Evolutionary conservation across 2,888 invertebrate genomes (phyloP).

Genomic region (Cantharis lateralis): DNA sequence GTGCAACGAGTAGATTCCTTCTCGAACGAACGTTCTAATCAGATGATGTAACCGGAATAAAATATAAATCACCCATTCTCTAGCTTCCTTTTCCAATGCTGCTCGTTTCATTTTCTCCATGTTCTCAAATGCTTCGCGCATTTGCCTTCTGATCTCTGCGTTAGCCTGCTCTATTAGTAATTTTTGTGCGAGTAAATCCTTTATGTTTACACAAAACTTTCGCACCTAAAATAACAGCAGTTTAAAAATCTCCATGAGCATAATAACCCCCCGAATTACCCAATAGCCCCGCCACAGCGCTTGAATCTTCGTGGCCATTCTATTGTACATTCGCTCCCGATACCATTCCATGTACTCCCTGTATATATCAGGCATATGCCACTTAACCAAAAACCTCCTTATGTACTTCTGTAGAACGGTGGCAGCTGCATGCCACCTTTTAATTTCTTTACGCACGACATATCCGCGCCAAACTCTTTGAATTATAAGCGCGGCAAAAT

Average conservation of each 20-base stretch:
- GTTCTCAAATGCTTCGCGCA: constrained; percentile 28
- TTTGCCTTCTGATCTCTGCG: constrained; percentile 27
- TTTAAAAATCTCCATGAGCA: neutral
- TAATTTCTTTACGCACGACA: constrained; percentile 39
- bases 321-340: constrained; percentile 34
- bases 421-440: constrained; percentile 40
- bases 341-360: constrained; percentile 26
- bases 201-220: constrained; percentile 17
- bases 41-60: constrained; percentile 54
- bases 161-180: constrained; percentile 31
- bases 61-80: constrained; percentile 44
- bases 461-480: constrained; percentile 49
- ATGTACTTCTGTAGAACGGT: constrained; percentile 47
- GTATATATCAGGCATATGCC: constrained; percentile 36
- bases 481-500: constrained; percentile 47
- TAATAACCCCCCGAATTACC: constrained; percentile 33
- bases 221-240: constrained; percentile 4
- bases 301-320: constrained; percentile 50
- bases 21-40: constrained; percentile 42
- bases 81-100: constrained; percentile 38
- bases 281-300: constrained; percentile 49
- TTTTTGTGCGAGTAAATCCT: constrained; percentile 16
- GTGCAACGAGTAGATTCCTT: constrained; percentile 47
- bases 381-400: constrained; percentile 46
- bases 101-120: constrained; percentile 25